These are phyloP conservation scores for Andrena bicolor DNA, from an alignment of 2,888 invertebrate species.

Conservation along the genomic window DNA sequence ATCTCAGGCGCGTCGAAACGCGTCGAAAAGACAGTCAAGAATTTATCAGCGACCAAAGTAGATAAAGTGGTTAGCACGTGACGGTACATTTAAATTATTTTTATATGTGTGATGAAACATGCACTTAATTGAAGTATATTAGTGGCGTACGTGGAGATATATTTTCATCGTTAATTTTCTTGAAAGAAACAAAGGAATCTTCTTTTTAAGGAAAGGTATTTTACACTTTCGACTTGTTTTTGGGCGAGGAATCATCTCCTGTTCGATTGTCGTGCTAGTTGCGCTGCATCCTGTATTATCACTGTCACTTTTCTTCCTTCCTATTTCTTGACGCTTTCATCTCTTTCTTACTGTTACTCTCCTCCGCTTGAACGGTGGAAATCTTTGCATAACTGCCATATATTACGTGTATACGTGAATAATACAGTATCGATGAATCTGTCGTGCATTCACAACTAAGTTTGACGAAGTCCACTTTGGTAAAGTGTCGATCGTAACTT, in stretches of 20 bases:
- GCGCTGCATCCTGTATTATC: not conserved
- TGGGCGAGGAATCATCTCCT: not conserved
- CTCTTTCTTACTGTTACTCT: not conserved
- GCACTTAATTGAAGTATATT: not conserved
- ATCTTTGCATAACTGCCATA: constrained; percentile 22
- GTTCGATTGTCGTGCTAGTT: not conserved
- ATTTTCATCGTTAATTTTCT: not conserved
- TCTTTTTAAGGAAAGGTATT: not conserved
- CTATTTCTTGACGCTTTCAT: not conserved
- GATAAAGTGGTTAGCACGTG: constrained; percentile 12
- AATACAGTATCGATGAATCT: constrained; percentile 10
- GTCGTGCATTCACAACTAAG: not conserved
- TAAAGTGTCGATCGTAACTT: not conserved
- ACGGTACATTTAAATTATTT: not conserved
- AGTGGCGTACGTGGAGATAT: not conserved
- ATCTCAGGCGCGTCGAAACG: not conserved
- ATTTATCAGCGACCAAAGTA: constrained; percentile 24
- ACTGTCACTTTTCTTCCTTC: not conserved
- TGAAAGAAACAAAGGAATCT: not conserved
- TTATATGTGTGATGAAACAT: not conserved
- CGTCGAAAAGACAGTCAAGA: not conserved
- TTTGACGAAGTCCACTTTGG: not conserved
- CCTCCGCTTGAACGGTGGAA: not conserved
- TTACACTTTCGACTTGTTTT: not conserved
- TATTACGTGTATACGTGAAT: constrained; percentile 3